Conservation (phyloP, 2,797 vertebrate genomes). For the Sebastes iracundus region DNA sequence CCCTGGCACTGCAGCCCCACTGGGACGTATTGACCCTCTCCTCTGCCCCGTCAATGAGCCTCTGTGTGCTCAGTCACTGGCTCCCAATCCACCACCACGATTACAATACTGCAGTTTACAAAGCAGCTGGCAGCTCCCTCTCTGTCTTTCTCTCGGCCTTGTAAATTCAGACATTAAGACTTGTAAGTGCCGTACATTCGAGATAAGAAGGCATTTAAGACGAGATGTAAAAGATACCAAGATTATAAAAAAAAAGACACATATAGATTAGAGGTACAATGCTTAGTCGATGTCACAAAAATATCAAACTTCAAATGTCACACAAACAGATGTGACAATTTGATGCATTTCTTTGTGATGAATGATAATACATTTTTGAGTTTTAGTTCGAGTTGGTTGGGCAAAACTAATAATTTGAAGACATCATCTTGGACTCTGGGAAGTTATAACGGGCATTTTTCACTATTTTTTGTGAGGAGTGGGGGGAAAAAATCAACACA, state of each 20-base stretch:
- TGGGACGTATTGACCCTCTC: conserved; percentile 39
- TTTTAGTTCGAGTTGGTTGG: background rate
- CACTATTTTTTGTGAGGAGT: background rate
- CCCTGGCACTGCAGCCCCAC: conserved; percentile 62
- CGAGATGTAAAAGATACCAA: background rate
- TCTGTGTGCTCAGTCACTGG: conserved; percentile 44
- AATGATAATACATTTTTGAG: background rate
- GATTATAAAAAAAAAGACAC: background rate
- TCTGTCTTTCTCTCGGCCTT: background rate
- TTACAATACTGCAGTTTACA: conserved; percentile 27
- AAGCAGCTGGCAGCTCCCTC: conserved; percentile 9
- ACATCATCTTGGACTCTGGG: background rate
- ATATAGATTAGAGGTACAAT: background rate
- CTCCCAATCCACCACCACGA: background rate
- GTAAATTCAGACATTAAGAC: background rate
- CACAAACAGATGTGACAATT: background rate
- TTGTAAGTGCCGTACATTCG: background rate
- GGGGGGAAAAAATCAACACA: no score
- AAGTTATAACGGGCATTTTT: background rate
- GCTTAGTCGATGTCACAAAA: background rate
- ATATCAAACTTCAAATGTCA: background rate
- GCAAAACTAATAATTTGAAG: background rate
- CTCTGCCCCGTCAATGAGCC: conserved; percentile 55
- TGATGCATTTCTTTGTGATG: background rate
- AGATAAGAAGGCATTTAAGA: background rate